These are phyloP conservation scores for Drosophila navojoa DNA, from an alignment of 1,140 invertebrate genomes.

Conservation along the genomic window DNA sequence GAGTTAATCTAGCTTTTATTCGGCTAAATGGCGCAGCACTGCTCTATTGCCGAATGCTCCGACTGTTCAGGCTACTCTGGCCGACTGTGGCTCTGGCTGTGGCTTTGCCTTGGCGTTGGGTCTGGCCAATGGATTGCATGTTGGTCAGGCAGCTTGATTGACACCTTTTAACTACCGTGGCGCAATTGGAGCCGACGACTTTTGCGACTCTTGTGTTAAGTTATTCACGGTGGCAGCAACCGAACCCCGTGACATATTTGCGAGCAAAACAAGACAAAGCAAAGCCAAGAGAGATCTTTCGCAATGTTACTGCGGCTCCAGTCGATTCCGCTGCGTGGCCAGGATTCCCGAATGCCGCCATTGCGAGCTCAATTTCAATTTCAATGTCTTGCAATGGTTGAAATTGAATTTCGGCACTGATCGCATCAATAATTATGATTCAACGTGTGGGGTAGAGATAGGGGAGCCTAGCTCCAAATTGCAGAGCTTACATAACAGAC, in stretches of 20 bases:
- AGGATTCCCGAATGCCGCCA: not conserved
- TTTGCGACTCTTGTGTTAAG: conserved; percentile 38
- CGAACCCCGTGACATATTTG: conserved; percentile 41
- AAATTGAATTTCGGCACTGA: conserved; percentile 45
- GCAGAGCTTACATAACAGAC: conserved; percentile 42
- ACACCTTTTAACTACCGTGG: conserved; percentile 73
- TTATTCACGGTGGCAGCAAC: conserved; percentile 34
- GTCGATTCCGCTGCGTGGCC: not conserved
- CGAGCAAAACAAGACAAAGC: not conserved
- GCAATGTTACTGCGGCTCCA: conserved; percentile 8
- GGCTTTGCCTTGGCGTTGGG: not conserved
- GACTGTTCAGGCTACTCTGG: too few species aligned
- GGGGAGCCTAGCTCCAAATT: conserved; percentile 27
- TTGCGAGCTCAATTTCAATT: not conserved
- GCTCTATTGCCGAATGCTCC: not conserved
- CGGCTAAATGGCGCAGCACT: conserved; percentile 10
- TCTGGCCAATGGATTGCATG: conserved; percentile 37
- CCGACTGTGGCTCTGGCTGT: not conserved
- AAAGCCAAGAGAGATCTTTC: conserved; percentile 10
- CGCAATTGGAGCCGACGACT: conserved; percentile 56
- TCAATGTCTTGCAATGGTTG: not conserved
- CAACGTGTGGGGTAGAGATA: too few species aligned
- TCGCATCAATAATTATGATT: conserved; percentile 65
- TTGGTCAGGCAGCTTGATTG: conserved; percentile 60
- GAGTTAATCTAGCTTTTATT: not conserved